Evolutionary conservation across 1,140 invertebrate species (phyloP).

Genomic region (Rhopalosiphum maidis): DNA sequence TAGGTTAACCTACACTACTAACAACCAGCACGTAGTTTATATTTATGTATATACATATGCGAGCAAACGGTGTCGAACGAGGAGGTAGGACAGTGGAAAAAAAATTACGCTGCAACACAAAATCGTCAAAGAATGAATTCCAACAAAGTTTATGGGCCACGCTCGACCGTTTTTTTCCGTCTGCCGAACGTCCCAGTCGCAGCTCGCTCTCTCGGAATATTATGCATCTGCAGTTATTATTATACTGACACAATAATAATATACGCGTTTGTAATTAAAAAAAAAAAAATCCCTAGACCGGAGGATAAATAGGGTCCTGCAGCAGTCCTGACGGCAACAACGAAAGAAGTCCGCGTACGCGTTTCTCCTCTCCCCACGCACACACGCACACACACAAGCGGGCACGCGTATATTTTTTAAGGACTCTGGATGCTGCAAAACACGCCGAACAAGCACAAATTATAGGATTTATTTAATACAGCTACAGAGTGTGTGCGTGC

Average conservation of each 20-base stretch:
- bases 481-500: not conserved
- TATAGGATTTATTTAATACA: not conserved
- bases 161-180: not conserved
- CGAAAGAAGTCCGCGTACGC: not conserved
- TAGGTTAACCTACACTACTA: not conserved
- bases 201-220: not conserved
- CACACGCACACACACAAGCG: too few species aligned
- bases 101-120: conserved; percentile 14
- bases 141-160: not conserved
- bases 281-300: not conserved
- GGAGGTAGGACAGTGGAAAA: not conserved
- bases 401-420: not conserved
- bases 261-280: not conserved
- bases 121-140: not conserved
- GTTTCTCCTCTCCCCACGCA: too few species aligned
- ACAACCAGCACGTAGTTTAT: not conserved
- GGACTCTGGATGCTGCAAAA: not conserved
- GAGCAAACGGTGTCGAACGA: not conserved
- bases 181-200: too few species aligned
- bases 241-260: not conserved
- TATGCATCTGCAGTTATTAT: not conserved
- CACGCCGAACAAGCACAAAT: conserved; percentile 4
- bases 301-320: not conserved
- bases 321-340: not conserved
- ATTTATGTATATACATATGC: not conserved